A percentile compares a stretch with the other conserved stretches of the same genome.
Conservation (phyloP, 1,140 invertebrate genomes). For the Belonocnema kinseyi region DNA sequence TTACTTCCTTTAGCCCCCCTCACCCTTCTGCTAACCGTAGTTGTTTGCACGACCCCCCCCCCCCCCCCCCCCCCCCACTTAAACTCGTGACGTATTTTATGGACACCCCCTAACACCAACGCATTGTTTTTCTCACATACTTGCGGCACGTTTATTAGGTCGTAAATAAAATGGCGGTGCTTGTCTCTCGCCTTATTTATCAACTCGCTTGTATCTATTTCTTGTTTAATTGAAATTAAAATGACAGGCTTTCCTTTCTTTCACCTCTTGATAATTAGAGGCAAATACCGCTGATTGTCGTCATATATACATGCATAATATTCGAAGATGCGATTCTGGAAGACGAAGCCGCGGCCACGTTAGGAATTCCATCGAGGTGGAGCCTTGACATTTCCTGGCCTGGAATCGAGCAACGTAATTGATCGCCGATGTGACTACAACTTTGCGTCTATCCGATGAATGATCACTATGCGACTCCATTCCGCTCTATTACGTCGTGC, state of each 20-base stretch:
- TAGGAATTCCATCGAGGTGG: constrained; percentile 62
- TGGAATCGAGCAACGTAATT: constrained; percentile 67
- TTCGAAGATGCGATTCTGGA: constrained; percentile 41
- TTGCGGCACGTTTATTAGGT: neutral
- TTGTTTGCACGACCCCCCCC: no score
- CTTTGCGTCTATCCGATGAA: constrained; percentile 63
- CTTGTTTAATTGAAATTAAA: neutral
- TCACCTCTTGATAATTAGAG: neutral
- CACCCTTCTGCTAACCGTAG: no score
- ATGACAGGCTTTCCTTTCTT: neutral
- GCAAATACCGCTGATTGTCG: neutral
- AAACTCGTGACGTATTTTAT: no score
- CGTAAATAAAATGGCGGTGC: neutral
- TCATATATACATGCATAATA: constrained; percentile 30
- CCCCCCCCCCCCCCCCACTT: no score
- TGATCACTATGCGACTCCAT: constrained; percentile 60
- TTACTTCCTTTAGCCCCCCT: no score
- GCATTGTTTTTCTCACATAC: constrained; percentile 1
- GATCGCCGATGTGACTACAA: constrained; percentile 62
- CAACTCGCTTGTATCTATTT: neutral
- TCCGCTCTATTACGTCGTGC: constrained; percentile 59
- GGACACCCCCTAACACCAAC: neutral
- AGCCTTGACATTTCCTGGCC: constrained; percentile 70
- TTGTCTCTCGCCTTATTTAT: neutral
- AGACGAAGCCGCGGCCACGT: constrained; percentile 53